phyloP scores from a whole-genome alignment of 2,797 vertebrate species.

The Pseudochaenichthys georgianus region DNA sequence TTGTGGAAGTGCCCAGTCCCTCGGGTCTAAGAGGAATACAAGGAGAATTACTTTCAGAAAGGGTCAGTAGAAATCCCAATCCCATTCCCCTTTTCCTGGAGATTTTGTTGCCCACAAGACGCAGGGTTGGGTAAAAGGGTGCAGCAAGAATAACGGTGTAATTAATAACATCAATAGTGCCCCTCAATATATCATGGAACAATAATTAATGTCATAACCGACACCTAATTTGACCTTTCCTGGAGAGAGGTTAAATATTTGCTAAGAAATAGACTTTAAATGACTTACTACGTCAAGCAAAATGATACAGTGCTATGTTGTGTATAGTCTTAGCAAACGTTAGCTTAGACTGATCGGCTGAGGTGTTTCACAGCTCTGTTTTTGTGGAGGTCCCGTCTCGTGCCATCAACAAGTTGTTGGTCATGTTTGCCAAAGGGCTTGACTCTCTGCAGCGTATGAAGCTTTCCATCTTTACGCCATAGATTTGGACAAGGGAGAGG shows the following conservation, averaged over 20 bases:
- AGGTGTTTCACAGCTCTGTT: neutral
- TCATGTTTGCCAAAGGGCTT: too few relatives aligned
- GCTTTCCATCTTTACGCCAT: neutral
- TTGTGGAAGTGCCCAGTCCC: neutral
- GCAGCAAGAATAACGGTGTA: neutral
- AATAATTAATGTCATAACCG: neutral
- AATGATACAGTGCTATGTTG: neutral
- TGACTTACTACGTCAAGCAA: neutral
- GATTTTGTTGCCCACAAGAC: neutral
- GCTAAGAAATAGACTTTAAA: neutral
- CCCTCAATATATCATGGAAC: neutral
- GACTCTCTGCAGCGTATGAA: too few relatives aligned
- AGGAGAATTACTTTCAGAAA: neutral
- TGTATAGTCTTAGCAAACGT: neutral
- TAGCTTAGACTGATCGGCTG: neutral
- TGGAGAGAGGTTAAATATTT: neutral
- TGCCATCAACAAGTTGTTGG: too few relatives aligned
- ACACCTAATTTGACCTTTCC: neutral
- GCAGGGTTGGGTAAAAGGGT: neutral
- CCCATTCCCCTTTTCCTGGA: neutral
- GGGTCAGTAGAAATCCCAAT: neutral
- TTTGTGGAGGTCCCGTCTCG: neutral
- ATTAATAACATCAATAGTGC: neutral
- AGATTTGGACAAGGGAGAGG: neutral
- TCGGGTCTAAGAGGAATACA: neutral